phyloP scores from a whole-genome alignment of 2,113 vertebrate genomes.

The Charadrius vociferus region DNA sequence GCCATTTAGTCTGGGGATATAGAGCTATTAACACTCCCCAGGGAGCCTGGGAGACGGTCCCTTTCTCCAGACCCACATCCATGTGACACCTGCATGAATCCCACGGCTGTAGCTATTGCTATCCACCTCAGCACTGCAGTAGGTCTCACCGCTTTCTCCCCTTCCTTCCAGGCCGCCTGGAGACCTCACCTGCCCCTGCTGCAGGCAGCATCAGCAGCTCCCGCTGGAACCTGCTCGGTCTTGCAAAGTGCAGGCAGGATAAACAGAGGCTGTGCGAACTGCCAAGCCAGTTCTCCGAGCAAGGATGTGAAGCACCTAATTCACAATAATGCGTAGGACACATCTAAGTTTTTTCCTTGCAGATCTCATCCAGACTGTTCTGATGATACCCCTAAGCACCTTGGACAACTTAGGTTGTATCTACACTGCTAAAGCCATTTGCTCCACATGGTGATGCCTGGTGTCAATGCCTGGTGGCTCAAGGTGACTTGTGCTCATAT shows the following conservation, averaged over 20 bases:
- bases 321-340: not conserved
- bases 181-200: not conserved
- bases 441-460: not conserved
- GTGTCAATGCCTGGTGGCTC: not conserved
- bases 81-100: not conserved
- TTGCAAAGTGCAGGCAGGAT: not conserved
- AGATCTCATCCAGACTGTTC: not conserved
- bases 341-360: not conserved
- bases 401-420: not conserved
- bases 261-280: not conserved
- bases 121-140: not conserved
- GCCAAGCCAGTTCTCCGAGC: not conserved
- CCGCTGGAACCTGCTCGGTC: not conserved
- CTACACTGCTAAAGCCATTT: not conserved
- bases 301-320: not conserved
- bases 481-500: not conserved
- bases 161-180: not conserved
- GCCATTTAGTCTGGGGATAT: not conserved
- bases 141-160: not conserved
- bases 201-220: not conserved
- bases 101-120: not conserved
- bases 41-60: not conserved
- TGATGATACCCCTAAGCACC: rapidly evolving
- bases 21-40: not conserved
- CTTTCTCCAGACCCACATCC: not conserved